Conservation (phyloP, 2,797 vertebrate genomes). For the Xiphophorus birchmanni region DNA sequence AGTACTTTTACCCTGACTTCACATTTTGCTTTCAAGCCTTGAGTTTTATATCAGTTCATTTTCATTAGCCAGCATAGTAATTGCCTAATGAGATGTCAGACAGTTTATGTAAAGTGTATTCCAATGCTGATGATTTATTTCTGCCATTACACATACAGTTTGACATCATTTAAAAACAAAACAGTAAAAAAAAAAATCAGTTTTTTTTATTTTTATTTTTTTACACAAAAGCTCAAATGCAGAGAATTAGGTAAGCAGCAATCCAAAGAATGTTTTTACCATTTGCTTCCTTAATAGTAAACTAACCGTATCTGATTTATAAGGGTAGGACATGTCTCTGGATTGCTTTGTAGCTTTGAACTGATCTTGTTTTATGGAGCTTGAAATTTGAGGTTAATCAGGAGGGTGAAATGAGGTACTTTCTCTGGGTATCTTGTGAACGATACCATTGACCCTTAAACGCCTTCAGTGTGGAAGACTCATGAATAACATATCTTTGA, state of each 20-base stretch:
- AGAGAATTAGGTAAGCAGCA: conserved; percentile 25
- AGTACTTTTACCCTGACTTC: neutral
- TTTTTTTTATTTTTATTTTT: neutral
- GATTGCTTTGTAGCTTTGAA: conserved; percentile 58
- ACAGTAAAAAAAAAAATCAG: neutral
- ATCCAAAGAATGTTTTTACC: conserved; percentile 30
- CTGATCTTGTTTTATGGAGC: conserved; percentile 57
- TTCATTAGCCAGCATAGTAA: neutral
- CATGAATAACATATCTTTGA: conserved; percentile 27
- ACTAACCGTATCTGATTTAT: conserved; percentile 47
- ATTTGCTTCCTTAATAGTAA: conserved; percentile 27
- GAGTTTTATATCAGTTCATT: conserved; percentile 9
- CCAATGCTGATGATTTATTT: conserved; percentile 28
- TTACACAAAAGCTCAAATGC: conserved; percentile 6
- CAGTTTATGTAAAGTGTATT: conserved; percentile 32
- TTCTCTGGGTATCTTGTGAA: conserved; percentile 59
- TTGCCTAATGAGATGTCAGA: conserved; percentile 17
- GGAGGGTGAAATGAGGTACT: conserved; percentile 52
- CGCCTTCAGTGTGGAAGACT: conserved; percentile 52
- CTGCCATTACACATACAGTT: conserved; percentile 7
- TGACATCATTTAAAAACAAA: conserved; percentile 15
- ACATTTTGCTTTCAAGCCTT: neutral
- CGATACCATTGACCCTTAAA: conserved; percentile 42
- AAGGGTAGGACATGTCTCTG: conserved; percentile 37
- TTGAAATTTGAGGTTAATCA: conserved; percentile 67